Conservation (phyloP, 2,113 vertebrate species). For the Etheostoma spectabile region DNA sequence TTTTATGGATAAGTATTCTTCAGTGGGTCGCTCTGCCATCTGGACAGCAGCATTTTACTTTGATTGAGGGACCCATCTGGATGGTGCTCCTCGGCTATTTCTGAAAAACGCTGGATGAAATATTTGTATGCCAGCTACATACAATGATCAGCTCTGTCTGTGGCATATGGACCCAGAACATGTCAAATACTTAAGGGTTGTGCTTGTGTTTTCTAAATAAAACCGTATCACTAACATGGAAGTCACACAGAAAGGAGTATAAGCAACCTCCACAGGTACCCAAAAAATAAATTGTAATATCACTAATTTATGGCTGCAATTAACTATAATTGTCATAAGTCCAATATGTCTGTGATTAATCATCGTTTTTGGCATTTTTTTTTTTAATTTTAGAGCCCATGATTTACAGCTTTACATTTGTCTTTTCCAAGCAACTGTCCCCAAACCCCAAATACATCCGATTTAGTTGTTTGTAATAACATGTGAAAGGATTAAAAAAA, state of each 20-base stretch:
- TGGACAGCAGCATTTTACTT: conserved; percentile 46
- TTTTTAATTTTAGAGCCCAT: too few species aligned
- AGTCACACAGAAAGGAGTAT: background rate
- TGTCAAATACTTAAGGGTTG: background rate
- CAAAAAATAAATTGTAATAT: background rate
- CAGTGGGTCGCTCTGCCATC: conserved; percentile 33
- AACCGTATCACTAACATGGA: background rate
- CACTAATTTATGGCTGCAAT: background rate
- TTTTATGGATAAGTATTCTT: conserved; percentile 24
- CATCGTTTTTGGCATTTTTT: background rate
- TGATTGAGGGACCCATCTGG: conserved; percentile 54
- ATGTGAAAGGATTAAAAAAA: background rate
- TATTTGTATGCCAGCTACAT: background rate
- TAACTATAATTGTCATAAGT: background rate
- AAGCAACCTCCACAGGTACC: background rate
- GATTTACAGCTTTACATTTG: background rate
- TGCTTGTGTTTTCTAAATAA: background rate
- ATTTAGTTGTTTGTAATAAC: background rate
- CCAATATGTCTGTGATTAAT: background rate
- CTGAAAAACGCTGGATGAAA: background rate
- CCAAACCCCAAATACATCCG: background rate
- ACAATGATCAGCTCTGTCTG: background rate
- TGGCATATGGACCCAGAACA: background rate
- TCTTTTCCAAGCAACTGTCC: background rate
- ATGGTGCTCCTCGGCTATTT: conserved; percentile 9